These are phyloP conservation scores for Ageneiosus marmoratus DNA, from an alignment of 2,113 vertebrate species.

Conservation along the genomic window DNA sequence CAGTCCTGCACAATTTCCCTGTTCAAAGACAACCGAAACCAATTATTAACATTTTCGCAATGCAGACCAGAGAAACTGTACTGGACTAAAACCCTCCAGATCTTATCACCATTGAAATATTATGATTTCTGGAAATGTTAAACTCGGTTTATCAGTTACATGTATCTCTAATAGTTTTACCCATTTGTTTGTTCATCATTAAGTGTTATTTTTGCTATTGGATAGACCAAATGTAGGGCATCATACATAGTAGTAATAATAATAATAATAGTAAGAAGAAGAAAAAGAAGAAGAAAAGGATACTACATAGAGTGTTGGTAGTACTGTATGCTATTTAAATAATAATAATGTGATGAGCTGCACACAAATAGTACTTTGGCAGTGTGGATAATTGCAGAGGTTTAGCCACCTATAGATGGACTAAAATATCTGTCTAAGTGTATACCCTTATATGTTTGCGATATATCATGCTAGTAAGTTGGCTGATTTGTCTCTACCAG, in stretches of 20 bases:
- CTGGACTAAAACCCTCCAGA: neutral
- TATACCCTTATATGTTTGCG: neutral
- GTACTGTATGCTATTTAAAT: neutral
- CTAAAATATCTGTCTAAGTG: neutral
- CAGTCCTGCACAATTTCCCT: neutral
- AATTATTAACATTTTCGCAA: too few species aligned
- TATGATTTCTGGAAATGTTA: conserved; percentile 10
- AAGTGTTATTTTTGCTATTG: conserved; percentile 22
- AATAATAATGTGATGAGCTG: neutral
- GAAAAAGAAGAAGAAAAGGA: neutral
- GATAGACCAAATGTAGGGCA: conserved; percentile 20
- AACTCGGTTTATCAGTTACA: neutral
- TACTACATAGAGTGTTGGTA: neutral
- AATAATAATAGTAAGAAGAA: too few species aligned
- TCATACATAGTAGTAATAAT: too few species aligned
- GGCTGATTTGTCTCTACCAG: conserved; percentile 22
- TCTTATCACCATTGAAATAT: too few species aligned
- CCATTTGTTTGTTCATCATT: conserved; percentile 2
- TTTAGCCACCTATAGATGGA: neutral
- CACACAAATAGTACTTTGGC: neutral
- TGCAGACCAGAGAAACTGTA: too few species aligned
- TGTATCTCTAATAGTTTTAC: neutral
- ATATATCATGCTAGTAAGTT: neutral
- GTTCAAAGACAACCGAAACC: neutral
- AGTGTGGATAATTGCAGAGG: neutral